Evolutionary conservation across 2,113 vertebrate genomes (phyloP), one percentile per base, ranked within the genome.

Genomic region (Coreoperca whiteheadi): DNA sequence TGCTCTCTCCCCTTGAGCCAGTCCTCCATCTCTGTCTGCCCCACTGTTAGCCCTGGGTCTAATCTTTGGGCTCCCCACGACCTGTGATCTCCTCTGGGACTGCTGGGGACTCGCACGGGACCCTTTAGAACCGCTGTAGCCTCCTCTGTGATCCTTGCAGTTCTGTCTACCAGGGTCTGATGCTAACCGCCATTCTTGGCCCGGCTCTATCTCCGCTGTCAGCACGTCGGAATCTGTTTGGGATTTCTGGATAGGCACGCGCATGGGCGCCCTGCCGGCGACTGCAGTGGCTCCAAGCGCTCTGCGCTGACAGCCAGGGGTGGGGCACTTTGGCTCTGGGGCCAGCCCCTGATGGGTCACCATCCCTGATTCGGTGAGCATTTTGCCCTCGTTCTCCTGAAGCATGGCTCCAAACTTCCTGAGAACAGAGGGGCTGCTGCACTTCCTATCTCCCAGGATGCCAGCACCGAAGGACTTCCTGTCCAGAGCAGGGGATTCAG

Each of bases 311-410:
- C 95, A 96, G 92, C 90, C 82, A 16, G 89, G 93, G 85, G 80
- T 89, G 57, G 81, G 70, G 59, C 85, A 91, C 54, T 95, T 90
- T 85, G 75, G 76, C 85, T 92, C 86, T 21, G 63, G 77, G 86
- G 66, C 82, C 61, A 50, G 67, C 85, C 75, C 83, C 71, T 93
- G 89, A 78, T 92, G 88, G 89, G 94, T 92, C 88, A 94, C 87
- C 23, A 89, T 73, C 16, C 93, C 90, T 20, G 91, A 89, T 61
- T 95, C 90, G 25, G 92, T 95, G 48, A 94, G 87, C 82, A 81
- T 81, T 83, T 96, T 96, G 2, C 94, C 93, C 86, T 96, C 95
- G 4, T 94, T 95, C 86, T 94, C 93, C 82, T 93, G 94, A 50
- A 92, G n/a, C 89, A 95, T 89, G 66, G 91, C 90, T 43, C 94